Evolutionary conservation across 2,888 invertebrate genomes (phyloP), one percentile per base, ranked within the genome.

Genomic region (Cantharis flavilabris): DNA sequence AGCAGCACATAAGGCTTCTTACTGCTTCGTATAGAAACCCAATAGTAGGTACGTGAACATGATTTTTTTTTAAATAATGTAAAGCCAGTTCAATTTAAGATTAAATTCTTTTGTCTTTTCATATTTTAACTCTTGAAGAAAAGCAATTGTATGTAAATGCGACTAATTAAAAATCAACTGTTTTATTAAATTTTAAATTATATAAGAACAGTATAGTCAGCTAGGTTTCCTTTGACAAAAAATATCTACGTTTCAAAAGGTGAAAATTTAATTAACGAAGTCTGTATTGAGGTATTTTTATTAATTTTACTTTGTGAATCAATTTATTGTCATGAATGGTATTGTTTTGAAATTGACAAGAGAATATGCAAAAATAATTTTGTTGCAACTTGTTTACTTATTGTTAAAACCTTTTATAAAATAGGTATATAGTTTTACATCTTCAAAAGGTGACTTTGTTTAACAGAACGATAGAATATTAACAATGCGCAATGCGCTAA

Each of bases 401-500:
- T n/a, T n/a, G n/a, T 49, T 49, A 9, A 5, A n/a, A 49, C 2
- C 7, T 7, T n/a, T 49, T 49, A 49, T n/a, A 3, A 49, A 7
- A 7, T 7, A 49, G 49, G n/a, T 33, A 33, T 11, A 1, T n/a
- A 33, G 5, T 4, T 33, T 33, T 33, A 33, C n/a, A 33, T 33
- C 49, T 49, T 49, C 49, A 49, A 49, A 49, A n/a, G 49, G n/a
- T n/a, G n/a, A 4, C n/a, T n/a, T 49, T n/a, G n/a, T 49, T 7
- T 7, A n/a, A n/a, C 9, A 63, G 20, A 72, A 63, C 72, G 69
- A 62, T 26, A 9, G 62, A 72, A 72, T 30, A 62, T 63, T 14
- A 33, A 16, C 14, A 16, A 49, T 33, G 49, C 72, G 72, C 62
- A 18, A 69, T 63, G 49, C 18, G 28, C 62, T 73, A 76, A 76